phyloP scores from a whole-genome alignment of 2,113 vertebrate species.

The Brienomyrus brachyistius region DNA sequence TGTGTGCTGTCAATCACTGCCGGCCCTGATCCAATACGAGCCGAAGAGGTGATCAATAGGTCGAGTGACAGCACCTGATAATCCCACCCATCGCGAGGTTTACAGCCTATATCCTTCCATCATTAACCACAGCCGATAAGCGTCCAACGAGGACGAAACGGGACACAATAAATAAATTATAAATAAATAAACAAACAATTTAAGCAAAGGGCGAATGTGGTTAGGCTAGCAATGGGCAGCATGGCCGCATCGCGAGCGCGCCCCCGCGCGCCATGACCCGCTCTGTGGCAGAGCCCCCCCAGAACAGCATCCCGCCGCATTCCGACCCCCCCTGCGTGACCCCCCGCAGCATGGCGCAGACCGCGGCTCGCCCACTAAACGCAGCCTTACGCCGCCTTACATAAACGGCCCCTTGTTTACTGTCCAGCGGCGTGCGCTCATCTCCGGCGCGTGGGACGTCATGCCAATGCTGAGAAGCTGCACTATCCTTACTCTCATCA shows the following conservation, averaged over 20 bases:
- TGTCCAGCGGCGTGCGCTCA: neutral
- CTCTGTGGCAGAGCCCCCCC: neutral
- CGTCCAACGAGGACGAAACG: neutral
- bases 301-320: neutral
- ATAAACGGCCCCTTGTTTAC: constrained; percentile 11
- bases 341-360: neutral
- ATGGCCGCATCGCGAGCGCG: neutral
- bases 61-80: neutral
- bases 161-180: neutral
- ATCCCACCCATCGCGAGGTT: neutral
- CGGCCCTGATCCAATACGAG: neutral
- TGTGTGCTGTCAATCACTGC: neutral
- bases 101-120: neutral
- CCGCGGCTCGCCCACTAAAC: neutral
- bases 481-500: neutral
- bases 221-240: neutral
- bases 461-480: neutral
- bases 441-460: neutral
- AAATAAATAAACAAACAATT: neutral
- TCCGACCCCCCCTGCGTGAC: neutral
- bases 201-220: neutral
- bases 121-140: neutral
- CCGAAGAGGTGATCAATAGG: neutral
- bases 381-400: neutral
- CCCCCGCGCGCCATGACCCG: neutral